Conservation (phyloP, 2,888 invertebrate genomes). For the Mesopsocus fuscifrons region DNA sequence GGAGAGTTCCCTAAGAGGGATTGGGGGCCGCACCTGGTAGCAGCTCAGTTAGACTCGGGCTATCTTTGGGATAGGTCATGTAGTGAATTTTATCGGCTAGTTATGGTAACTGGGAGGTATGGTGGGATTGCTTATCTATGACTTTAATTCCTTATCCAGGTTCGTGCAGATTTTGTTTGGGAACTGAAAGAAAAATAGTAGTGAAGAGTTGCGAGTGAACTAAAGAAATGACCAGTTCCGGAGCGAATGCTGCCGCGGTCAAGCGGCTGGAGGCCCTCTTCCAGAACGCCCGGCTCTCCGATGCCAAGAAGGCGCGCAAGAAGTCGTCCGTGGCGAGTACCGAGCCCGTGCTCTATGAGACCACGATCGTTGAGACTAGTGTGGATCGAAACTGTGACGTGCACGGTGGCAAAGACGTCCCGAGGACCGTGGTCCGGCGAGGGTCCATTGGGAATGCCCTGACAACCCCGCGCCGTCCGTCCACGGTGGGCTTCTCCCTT, state of each 20-base stretch:
- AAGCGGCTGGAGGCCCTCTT: conserved; percentile 55
- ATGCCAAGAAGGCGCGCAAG: conserved; percentile 24
- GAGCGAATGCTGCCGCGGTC: conserved; percentile 35
- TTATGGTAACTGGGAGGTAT: too few relatives aligned
- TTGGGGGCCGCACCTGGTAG: too few relatives aligned
- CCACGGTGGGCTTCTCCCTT: conserved; percentile 33
- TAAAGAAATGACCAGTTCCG: conserved; percentile 11
- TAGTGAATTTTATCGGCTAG: too few relatives aligned
- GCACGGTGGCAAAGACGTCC: conserved; percentile 33
- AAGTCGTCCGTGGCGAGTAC: conserved; percentile 23
- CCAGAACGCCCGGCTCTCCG: conserved; percentile 40
- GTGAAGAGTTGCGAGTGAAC: too few relatives aligned
- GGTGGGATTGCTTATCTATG: too few relatives aligned
- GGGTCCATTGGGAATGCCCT: conserved; percentile 36
- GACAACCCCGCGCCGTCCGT: conserved; percentile 30
- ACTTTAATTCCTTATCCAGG: too few relatives aligned
- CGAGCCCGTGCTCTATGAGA: conserved; percentile 14
- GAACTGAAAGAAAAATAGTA: too few relatives aligned
- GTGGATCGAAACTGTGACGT: conserved; percentile 49
- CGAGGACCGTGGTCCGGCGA: conserved; percentile 31
- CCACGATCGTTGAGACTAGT: conserved; percentile 21
- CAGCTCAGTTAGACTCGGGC: too few relatives aligned
- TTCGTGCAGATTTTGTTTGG: too few relatives aligned
- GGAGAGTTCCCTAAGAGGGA: too few relatives aligned
- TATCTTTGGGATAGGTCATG: too few relatives aligned